Evolutionary conservation across 2,113 vertebrate genomes (phyloP), one percentile per base, ranked within the genome.

Genomic region (Larimichthys polyactis): DNA sequence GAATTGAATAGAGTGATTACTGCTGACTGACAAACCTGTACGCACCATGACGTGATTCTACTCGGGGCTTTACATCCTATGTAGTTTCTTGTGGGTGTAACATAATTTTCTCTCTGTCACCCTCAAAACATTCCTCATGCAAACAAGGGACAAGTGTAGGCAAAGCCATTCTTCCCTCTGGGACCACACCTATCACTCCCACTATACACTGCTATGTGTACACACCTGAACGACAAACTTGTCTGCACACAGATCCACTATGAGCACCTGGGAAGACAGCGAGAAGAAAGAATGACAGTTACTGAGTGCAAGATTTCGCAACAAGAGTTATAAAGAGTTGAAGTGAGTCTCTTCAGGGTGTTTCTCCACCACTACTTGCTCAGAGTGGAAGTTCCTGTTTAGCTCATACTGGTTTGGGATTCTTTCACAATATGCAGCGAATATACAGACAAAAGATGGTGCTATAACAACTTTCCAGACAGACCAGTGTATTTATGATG

Each of bases 161-260:
- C 91, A 93, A 78, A 82, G 89, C 69, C 51, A 43, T 65, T 74
- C 8, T 4, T 78, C 58, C 74, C 65, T 54, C 54, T 43, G 64
- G 62, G 59, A 75, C 92, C 91, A 75, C 89, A 83, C 83, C 88
- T 4, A 63, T 68, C 76, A 76, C 49, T 87, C 55, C 55, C 67
- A 81, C 60, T 49, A 70, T 62, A 65, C 27, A 24, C 44, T 40
- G 15, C 40, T 24, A 10, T 86, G 71, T 79, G 78, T 89, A 96
- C 97, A 96, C 90, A 99, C 98, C 97, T 99, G 96, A 93, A 96
- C 82, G 81, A 99, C 94, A 93, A 99, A 99, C 93, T 93, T 96
- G 96, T 98, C 96, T 44, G 94, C 95, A 87, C 97, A 98, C 83
- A 99, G 96, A 96, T 99, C 97, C 92, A 99, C 98, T 75, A 99